Evolutionary conservation across 2,888 invertebrate genomes (phyloP).

Genomic region (Carterocephalus palaemon): DNA sequence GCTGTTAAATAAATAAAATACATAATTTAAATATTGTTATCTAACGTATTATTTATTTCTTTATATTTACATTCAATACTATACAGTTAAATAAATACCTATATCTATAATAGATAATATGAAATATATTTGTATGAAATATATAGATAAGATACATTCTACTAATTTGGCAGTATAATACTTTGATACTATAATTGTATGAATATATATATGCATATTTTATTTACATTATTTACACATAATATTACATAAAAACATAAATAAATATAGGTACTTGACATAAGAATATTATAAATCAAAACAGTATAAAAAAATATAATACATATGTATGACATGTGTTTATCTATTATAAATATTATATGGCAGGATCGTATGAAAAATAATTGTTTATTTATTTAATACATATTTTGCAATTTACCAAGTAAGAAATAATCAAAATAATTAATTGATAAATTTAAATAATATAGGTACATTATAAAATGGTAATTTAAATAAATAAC

Average conservation of each 20-base stretch:
- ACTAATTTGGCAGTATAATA: slow-evolving; percentile 35
- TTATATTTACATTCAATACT: slow-evolving; percentile 39
- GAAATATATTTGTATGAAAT: too few relatives aligned
- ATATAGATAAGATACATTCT: slow-evolving; percentile 36
- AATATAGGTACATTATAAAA: slow-evolving; percentile 27
- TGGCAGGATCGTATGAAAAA: too few relatives aligned
- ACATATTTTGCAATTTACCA: too few relatives aligned
- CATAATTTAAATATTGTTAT: slow-evolving; percentile 38
- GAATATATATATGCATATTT: slow-evolving; percentile 51
- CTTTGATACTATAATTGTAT: slow-evolving; percentile 33
- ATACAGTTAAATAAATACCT: slow-evolving; percentile 35
- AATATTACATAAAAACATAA: slow-evolving; percentile 30
- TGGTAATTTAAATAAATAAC: slow-evolving; percentile 27
- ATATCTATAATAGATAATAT: slow-evolving; percentile 57
- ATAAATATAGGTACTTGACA: too few relatives aligned
- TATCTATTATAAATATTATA: slow-evolving; percentile 18
- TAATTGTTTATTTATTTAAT: too few relatives aligned
- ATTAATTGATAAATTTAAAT: slow-evolving; percentile 28
- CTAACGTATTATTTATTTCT: slow-evolving; percentile 52
- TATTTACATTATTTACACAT: slow-evolving; percentile 39
- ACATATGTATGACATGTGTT: slow-evolving; percentile 21
- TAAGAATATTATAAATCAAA: slow-evolving; percentile 29
- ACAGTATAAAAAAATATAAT: slow-evolving; percentile 29
- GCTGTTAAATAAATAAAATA: slow-evolving; percentile 37
- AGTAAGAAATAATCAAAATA: too few relatives aligned